Evolutionary conservation across 1,140 invertebrate species (phyloP).

Genomic region (Phortica variegata): DNA sequence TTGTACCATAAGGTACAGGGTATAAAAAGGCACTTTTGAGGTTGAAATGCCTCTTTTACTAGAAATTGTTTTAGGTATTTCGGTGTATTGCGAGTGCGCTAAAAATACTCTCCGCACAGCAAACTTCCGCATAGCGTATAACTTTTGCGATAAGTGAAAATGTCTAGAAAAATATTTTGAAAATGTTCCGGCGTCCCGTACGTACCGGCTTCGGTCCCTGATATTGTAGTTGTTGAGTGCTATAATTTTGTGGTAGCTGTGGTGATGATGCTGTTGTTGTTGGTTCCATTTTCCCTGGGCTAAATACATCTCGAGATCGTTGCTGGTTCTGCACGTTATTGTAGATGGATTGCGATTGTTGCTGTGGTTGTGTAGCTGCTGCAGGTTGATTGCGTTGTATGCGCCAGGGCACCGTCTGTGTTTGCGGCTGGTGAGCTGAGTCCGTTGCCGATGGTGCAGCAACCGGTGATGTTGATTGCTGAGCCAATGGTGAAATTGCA

Average conservation of each 20-base stretch:
- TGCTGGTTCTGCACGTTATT: slow-evolving; percentile 43
- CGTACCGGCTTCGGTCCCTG: slow-evolving; percentile 43
- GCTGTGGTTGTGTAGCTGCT: slow-evolving; percentile 21
- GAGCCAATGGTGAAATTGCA: slow-evolving; percentile 32
- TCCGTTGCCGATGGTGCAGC: slow-evolving; percentile 19
- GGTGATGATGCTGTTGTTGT: slow-evolving; percentile 18
- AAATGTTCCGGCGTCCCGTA: too few relatives aligned
- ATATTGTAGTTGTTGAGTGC: slow-evolving; percentile 34
- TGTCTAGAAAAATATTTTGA: too few relatives aligned
- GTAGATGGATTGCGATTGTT: slow-evolving; percentile 40
- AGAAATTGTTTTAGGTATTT: too few relatives aligned
- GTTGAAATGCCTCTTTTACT: too few relatives aligned
- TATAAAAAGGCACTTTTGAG: too few relatives aligned
- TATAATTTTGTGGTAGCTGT: slow-evolving; percentile 31
- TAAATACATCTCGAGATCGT: slow-evolving; percentile 37
- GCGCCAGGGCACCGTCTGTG: slow-evolving; percentile 43
- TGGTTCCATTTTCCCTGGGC: slow-evolving; percentile 20
- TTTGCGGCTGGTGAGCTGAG: slow-evolving; percentile 4
- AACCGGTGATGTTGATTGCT: slow-evolving; percentile 31
- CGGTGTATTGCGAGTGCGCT: too few relatives aligned
- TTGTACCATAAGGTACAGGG: too few relatives aligned
- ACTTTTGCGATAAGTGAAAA: too few relatives aligned
- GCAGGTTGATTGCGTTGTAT: slow-evolving; percentile 32
- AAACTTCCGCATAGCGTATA: too few relatives aligned
- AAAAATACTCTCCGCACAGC: too few relatives aligned